Percentiles rank a stretch among this genome's conserved stretches.
These are phyloP conservation scores for Gorilla gorilla DNA, from an alignment of 2,113 vertebrate genomes.

Conservation along the genomic window DNA sequence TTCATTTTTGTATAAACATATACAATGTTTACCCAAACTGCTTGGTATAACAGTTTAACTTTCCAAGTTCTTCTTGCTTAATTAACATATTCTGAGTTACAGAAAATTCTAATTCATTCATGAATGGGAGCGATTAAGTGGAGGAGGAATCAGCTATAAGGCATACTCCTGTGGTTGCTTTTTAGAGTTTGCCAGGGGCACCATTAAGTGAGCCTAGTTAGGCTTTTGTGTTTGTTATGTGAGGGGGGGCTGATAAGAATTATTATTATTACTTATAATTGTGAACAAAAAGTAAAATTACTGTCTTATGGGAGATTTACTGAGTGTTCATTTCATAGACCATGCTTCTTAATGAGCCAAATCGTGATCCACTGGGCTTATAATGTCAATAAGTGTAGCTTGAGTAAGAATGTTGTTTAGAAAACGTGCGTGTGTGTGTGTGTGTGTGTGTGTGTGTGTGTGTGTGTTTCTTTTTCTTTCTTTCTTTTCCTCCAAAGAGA, in stretches of 20 bases:
- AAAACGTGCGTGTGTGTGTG: neutral
- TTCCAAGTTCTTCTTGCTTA: neutral
- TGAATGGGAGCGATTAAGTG: neutral
- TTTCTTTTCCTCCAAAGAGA: slow-evolving; percentile 62
- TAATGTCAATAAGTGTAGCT: neutral
- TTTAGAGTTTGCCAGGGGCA: neutral
- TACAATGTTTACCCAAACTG: neutral
- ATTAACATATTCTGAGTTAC: neutral
- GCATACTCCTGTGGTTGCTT: neutral
- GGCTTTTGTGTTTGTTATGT: neutral
- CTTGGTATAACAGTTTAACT: neutral
- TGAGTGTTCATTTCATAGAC: neutral
- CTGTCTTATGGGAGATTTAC: neutral
- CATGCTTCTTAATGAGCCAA: neutral
- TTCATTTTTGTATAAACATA: neutral
- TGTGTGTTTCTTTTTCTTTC: neutral
- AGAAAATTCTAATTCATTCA: neutral
- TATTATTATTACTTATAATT: neutral
- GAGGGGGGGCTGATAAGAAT: neutral
- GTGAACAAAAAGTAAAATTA: neutral
- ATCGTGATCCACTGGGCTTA: neutral
- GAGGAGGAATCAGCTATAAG: neutral
- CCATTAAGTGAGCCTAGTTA: neutral
- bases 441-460: slow-evolving; percentile 5
- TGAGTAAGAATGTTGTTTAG: neutral